Evolutionary conservation across 2,888 invertebrate species (phyloP).

Genomic region (Schrankia costaestrigalis): DNA sequence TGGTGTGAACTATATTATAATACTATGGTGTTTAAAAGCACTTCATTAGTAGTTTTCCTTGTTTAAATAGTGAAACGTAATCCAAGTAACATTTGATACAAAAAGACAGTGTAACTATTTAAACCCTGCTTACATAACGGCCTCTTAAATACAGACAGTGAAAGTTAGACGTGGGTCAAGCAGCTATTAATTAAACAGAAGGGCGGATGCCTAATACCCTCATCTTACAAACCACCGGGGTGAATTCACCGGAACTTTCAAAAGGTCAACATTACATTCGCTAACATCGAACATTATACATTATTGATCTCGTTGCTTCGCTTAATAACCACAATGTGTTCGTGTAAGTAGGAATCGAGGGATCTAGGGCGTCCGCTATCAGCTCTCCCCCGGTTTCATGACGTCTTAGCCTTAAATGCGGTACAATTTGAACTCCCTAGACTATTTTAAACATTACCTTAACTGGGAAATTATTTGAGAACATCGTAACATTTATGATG

Average conservation of each 20-base stretch:
- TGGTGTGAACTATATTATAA: too few species aligned
- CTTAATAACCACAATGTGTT: constrained; percentile 18
- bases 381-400: constrained; percentile 7
- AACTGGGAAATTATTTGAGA: too few species aligned
- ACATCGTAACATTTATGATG: too few species aligned
- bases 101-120: constrained; percentile 28
- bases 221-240: constrained; percentile 37
- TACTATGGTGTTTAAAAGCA: too few species aligned
- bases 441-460: too few species aligned
- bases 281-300: constrained; percentile 31
- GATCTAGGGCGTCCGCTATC: constrained; percentile 8
- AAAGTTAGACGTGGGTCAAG: constrained; percentile 59
- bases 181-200: constrained; percentile 61
- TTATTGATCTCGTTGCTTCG: constrained; percentile 33
- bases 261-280: constrained; percentile 37
- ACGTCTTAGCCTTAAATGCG: constrained; percentile 13
- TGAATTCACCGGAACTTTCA: constrained; percentile 39
- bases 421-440: too few species aligned
- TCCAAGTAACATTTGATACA: constrained; percentile 10
- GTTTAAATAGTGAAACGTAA: too few species aligned
- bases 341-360: constrained; percentile 12
- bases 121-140: constrained; percentile 19
- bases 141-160: constrained; percentile 32
- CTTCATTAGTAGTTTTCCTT: too few species aligned
- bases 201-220: constrained; percentile 37